A percentile compares a stretch with the other conserved stretches of the same genome.
Conservation (phyloP, 2,113 vertebrate species). For the Cichladusa arquata region DNA sequence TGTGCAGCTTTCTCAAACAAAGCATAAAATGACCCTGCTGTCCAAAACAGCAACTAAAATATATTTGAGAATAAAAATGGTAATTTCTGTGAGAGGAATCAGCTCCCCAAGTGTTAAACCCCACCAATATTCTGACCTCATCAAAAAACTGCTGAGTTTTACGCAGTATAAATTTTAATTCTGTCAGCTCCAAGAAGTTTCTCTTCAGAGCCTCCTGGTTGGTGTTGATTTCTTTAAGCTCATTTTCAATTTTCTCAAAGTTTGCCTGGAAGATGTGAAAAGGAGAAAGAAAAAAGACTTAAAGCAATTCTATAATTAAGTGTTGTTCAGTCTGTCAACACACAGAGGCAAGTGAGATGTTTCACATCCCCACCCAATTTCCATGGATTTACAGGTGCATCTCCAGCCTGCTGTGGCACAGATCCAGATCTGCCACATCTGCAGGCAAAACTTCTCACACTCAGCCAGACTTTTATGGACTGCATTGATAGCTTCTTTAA, state of each 20-base stretch:
- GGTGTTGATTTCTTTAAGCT: slow-evolving; percentile 97
- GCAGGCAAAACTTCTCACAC: background rate
- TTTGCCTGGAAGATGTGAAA: slow-evolving; percentile 80
- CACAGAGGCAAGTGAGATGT: background rate
- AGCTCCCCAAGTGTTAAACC: slow-evolving; percentile 29
- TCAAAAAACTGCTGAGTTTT: slow-evolving; percentile 99
- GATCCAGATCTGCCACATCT: background rate
- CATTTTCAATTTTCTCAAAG: slow-evolving; percentile 98
- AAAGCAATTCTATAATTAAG: background rate
- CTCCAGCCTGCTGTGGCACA: too few relatives aligned
- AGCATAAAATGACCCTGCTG: slow-evolving; percentile 46
- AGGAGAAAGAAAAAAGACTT: background rate
- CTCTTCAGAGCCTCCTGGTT: slow-evolving; percentile 98
- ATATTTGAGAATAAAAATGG: slow-evolving; percentile 59
- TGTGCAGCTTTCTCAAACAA: slow-evolving; percentile 51
- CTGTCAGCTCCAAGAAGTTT: slow-evolving; percentile 96
- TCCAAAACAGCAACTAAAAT: slow-evolving; percentile 64
- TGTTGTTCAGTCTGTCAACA: background rate
- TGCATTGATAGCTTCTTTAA: background rate
- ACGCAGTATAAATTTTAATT: slow-evolving; percentile 96
- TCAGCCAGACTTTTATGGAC: background rate
- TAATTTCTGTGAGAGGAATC: background rate
- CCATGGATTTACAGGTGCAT: background rate
- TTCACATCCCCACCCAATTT: rapidly evolving
- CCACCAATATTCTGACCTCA: slow-evolving; percentile 85